phyloP scores from a whole-genome alignment of 2,888 invertebrate genomes.

The Carcina quercana region DNA sequence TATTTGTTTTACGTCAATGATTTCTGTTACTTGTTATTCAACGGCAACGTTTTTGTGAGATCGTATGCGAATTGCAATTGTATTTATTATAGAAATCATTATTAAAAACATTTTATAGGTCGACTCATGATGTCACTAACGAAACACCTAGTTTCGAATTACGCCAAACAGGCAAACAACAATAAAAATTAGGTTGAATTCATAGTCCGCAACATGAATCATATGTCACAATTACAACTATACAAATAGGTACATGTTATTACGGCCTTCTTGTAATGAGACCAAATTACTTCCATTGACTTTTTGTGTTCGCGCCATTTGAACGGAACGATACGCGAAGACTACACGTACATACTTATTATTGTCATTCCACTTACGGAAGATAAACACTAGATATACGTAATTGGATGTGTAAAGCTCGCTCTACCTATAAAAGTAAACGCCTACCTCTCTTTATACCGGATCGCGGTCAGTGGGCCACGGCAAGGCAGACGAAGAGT shows the following conservation, averaged over 20 bases:
- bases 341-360: background rate
- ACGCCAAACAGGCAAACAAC: too few species aligned
- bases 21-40: too few species aligned
- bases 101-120: too few species aligned
- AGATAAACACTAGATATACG: background rate
- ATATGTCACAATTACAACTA: slow-evolving; percentile 1
- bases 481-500: slow-evolving; percentile 52
- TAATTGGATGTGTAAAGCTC: slow-evolving; percentile 14
- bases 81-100: too few species aligned
- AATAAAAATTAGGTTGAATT: slow-evolving; percentile 6
- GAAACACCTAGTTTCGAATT: too few species aligned
- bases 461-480: slow-evolving; percentile 66
- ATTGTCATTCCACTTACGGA: background rate
- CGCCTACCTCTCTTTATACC: slow-evolving; percentile 46
- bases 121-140: too few species aligned
- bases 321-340: background rate
- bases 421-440: slow-evolving; percentile 38
- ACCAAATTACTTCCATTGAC: slow-evolving; percentile 7
- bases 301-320: slow-evolving; percentile 1
- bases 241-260: slow-evolving; percentile 4
- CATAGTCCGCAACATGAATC: slow-evolving; percentile 5
- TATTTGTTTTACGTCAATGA: too few species aligned
- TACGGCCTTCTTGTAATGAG: slow-evolving; percentile 4
- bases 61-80: too few species aligned
- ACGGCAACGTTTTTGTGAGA: too few species aligned